Conservation (phyloP, 2,888 invertebrate genomes). For the Mystacides longicornis region DNA sequence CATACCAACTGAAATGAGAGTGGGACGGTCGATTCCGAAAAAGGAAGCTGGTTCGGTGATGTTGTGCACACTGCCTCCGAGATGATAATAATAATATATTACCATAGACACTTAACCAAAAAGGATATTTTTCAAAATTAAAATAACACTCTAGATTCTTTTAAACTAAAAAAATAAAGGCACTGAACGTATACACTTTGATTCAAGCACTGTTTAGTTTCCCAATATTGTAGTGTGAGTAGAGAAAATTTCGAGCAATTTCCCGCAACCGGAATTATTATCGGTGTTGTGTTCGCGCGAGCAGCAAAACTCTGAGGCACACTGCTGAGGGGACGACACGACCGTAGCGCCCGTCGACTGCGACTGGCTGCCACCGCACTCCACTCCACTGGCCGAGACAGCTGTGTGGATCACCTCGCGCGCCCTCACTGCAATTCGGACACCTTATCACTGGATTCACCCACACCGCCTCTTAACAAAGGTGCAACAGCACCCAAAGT, state of each 20-base stretch:
- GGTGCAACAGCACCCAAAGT: too few relatives aligned
- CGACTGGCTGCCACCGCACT: not conserved
- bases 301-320: conserved; percentile 11
- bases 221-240: conserved; percentile 7
- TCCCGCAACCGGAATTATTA: conserved; percentile 11
- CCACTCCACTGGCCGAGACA: not conserved
- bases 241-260: conserved; percentile 9
- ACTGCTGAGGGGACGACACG: conserved; percentile 9
- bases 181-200: not conserved
- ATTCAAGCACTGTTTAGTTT: not conserved
- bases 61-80: not conserved
- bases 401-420: conserved; percentile 2
- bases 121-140: not conserved
- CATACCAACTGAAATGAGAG: conserved; percentile 19
- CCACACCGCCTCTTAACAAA: conserved; percentile 2
- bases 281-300: not conserved
- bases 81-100: not conserved
- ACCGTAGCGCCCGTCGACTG: not conserved
- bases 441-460: conserved; percentile 6
- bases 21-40: conserved; percentile 15
- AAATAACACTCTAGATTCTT: not conserved
- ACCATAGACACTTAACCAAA: not conserved
- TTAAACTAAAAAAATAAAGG: not conserved
- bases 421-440: not conserved
- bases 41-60: conserved; percentile 15